Evolutionary conservation across 1,140 invertebrate species (phyloP), one percentile per base, ranked within the genome.

Genomic region (Philaenus spumarius): DNA sequence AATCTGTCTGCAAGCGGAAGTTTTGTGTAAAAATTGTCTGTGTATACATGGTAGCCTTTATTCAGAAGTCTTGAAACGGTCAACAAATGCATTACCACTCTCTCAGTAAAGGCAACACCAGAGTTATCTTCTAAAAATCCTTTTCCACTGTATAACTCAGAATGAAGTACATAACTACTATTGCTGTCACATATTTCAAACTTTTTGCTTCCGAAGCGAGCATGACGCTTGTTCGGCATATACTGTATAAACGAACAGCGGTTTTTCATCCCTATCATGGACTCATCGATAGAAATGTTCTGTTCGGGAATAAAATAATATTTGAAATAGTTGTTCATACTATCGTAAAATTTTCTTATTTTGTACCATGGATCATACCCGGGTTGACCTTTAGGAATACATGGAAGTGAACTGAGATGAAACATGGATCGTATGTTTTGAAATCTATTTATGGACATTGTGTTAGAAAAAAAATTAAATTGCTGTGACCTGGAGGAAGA

Each of bases 181-280:
- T 26, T 34, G 20, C 6, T 30, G 37, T 51, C 48, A 34, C 48
- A 51, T 30, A 57, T n/a, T 26, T 47, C 42, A 57, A 35, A 57
- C 24, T 57, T 57, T 46, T 57, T 57, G 15, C 46, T 57, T 2
- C 55, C 55, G 20, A 46, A 57, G 19, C 55, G 1, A 23, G 55
- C 55, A 20, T 57, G 55, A n/a, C 23, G 9, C 26, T 57, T 57
- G 11, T 57, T 46, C 11, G 55, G 55, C 40, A 57, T 57, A 34
- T 57, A 57, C 34, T 57, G 55, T 5, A 57, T 57, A 30, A 57
- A 57, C 2, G 37, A 17, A 19, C 34, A 39, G 15, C 55, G 15
- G 26, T 57, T 57, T 34, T 57, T 57, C 55, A 57, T 57, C 5
- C 55, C 55, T 22, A 57, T 57, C 42, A 57, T 46, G 24, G 7